These are phyloP conservation scores for Cordilura impudica DNA, from an alignment of 2,888 invertebrate species.

Conservation along the genomic window DNA sequence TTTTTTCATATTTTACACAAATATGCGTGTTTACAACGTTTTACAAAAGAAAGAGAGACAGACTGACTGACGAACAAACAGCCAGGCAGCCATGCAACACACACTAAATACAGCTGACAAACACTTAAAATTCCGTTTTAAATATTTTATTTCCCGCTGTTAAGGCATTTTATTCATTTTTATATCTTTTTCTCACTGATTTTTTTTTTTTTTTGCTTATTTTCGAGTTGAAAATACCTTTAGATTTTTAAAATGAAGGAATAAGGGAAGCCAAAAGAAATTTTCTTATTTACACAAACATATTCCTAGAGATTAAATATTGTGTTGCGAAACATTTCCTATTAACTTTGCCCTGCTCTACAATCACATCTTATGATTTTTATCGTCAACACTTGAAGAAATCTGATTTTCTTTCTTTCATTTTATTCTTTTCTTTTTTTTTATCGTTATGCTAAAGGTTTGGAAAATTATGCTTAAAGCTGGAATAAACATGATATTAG, in stretches of 20 bases:
- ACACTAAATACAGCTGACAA: constrained; percentile 41
- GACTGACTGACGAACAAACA: not conserved
- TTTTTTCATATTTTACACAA: constrained; percentile 7
- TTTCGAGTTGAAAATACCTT: not conserved
- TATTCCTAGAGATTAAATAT: not conserved
- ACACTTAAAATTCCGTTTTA: constrained; percentile 57
- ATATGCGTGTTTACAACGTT: constrained; percentile 28
- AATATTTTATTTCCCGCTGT: constrained; percentile 53
- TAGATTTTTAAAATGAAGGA: not conserved
- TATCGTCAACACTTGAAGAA: constrained; percentile 54
- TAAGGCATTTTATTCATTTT: constrained; percentile 8
- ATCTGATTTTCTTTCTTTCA: constrained; percentile 20
- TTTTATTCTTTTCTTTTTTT: not conserved
- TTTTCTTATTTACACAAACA: not conserved
- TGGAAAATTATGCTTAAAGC: constrained; percentile 16
- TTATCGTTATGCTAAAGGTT: constrained; percentile 1
- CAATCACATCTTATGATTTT: constrained; percentile 55
- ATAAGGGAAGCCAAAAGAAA: not conserved
- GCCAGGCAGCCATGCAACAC: not conserved
- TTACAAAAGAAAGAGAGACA: not conserved
- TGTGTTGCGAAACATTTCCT: not conserved
- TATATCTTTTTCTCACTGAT: constrained; percentile 2
- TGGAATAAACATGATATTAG: not conserved
- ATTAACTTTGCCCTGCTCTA: constrained; percentile 1
- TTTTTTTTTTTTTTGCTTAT: not conserved